Evolutionary conservation across 1,140 invertebrate species (phyloP), one percentile per base, ranked within the genome.

Genomic region (Drosophila sproati): DNA sequence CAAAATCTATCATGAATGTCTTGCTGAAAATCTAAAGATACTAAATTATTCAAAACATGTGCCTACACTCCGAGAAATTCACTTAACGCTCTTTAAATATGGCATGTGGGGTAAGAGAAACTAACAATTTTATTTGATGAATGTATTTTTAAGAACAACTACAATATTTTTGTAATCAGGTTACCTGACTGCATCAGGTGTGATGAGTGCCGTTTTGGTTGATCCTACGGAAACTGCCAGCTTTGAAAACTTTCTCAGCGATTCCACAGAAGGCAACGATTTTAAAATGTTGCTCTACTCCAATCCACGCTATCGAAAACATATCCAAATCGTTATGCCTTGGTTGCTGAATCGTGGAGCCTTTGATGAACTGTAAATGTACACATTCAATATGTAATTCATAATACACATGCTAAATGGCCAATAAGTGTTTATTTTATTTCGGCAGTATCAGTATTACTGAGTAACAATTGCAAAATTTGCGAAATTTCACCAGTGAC

Each of bases 1-100:
- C 4, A 91, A 89, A 57, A 71, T 76, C 31, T 92, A 92, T 50
- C 77, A 92, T 48, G 81, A 91, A 20, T 76, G 69, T 37, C 69
- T 92, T 4, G 55, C 70, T 0, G 50, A 86, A 48, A 60, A 88
- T 51, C 43, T 92, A 0, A 77, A 73, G 7, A 52, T 89, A 5
- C 62, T 92, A 0, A 89, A 89, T 2, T 92, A 91, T 52, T 43
- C 80, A 0, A 88, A 81, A 61, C 7, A 89, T 6, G 92, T 93
- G n/a, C 91, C 91, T 10, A 76, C 47, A 20, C 20, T 20, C 20
- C 20, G 20, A 20, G 20, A 20, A 20, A 20, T 20, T 20, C 20
- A 20, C 20, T 20, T 20, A 20, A 20, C 20, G 20, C 20, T 20
- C 20, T 20, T 20, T 20, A 20, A 20, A 20, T 20, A 20, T 20